A percentile compares a stretch with the other conserved stretches of the same genome.
phyloP scores from a whole-genome alignment of 2,113 vertebrate species.

The Pholis gunnellus region DNA sequence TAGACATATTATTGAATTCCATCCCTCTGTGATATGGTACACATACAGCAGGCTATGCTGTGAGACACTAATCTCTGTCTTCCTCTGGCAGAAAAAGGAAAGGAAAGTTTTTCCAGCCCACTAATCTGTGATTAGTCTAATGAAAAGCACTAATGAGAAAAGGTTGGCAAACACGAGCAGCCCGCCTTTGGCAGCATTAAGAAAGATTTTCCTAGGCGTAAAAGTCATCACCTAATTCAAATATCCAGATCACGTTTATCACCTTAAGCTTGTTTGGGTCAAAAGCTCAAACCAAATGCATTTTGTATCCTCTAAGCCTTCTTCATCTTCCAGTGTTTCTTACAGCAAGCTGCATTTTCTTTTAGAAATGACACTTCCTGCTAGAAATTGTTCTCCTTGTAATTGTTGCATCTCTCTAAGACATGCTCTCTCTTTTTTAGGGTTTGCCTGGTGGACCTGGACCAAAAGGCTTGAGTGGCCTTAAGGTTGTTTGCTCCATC shows the following conservation, averaged over 20 bases:
- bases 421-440: slow-evolving; percentile 78
- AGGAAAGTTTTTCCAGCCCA: slow-evolving; percentile 1
- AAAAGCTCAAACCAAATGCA: slow-evolving; percentile 26
- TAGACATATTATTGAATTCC: neutral
- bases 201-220: neutral
- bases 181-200: slow-evolving; percentile 11
- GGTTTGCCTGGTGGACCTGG: slow-evolving; percentile 92
- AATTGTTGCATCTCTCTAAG: slow-evolving; percentile 7
- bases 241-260: slow-evolving; percentile 12
- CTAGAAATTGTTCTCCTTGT: neutral
- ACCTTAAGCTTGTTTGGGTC: slow-evolving; percentile 29
- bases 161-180: slow-evolving; percentile 21
- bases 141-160: slow-evolving; percentile 40
- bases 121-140: slow-evolving; percentile 49
- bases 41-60: neutral
- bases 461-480: slow-evolving; percentile 88
- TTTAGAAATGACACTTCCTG: neutral
- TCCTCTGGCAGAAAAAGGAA: slow-evolving; percentile 12
- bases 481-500: slow-evolving; percentile 86
- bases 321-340: neutral
- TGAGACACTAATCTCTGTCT: slow-evolving; percentile 22
- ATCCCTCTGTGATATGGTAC: neutral
- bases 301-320: slow-evolving; percentile 7
- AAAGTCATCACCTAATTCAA: slow-evolving; percentile 24
- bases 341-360: neutral